A percentile compares a stretch with the other conserved stretches of the same genome.
These are phyloP conservation scores for Stegana nigrithorax DNA, from an alignment of 2,888 invertebrate species.

Conservation along the genomic window DNA sequence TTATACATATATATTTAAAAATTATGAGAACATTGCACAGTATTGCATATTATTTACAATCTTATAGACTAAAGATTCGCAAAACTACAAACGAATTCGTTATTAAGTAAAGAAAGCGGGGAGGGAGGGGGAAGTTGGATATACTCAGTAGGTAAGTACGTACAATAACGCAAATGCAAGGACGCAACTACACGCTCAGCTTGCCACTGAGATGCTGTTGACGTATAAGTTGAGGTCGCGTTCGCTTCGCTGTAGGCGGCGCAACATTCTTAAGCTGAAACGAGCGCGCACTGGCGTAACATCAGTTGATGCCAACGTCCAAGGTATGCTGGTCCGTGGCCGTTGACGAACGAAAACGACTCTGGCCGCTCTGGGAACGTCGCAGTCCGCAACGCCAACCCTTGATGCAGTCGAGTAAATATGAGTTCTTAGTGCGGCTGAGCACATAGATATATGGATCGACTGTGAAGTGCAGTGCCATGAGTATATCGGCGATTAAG, in stretches of 20 bases:
- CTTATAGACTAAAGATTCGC: neutral
- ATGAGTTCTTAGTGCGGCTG: slow-evolving; percentile 72
- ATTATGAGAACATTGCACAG: slow-evolving; percentile 9
- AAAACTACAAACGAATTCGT: too few relatives aligned
- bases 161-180: too few relatives aligned
- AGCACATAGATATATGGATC: slow-evolving; percentile 88
- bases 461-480: slow-evolving; percentile 84
- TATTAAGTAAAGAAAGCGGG: neutral
- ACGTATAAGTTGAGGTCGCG: too few relatives aligned
- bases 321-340: slow-evolving; percentile 63
- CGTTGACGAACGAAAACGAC: slow-evolving; percentile 62
- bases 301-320: slow-evolving; percentile 60
- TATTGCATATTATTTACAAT: slow-evolving; percentile 4
- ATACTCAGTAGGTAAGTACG: slow-evolving; percentile 1
- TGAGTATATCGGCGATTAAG: slow-evolving; percentile 77
- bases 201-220: too few relatives aligned
- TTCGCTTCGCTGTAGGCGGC: too few relatives aligned
- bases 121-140: neutral
- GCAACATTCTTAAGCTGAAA: too few relatives aligned
- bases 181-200: too few relatives aligned
- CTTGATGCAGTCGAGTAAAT: slow-evolving; percentile 61
- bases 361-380: slow-evolving; percentile 65
- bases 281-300: neutral
- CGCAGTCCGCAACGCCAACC: slow-evolving; percentile 64
- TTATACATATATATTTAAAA: neutral